Evolutionary conservation across 37 sponge, comb jelly and placozoan genomes (phyloP).

Genomic region (Corticium candelabrum): DNA sequence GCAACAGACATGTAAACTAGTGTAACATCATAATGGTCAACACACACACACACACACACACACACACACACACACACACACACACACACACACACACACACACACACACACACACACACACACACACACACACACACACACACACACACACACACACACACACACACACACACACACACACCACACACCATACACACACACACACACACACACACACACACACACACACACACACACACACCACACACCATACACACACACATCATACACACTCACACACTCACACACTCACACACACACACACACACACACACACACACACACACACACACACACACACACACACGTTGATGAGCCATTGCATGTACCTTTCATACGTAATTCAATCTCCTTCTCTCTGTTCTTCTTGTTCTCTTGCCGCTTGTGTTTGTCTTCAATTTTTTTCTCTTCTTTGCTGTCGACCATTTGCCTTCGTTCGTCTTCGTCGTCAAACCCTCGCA

Average conservation of each 20-base stretch:
- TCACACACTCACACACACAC: neutral
- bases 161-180: too few relatives aligned
- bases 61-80: slow-evolving; percentile 19
- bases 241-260: slow-evolving; percentile 3
- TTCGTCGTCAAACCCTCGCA: slow-evolving; percentile 13
- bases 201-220: slow-evolving; percentile 2
- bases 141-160: slow-evolving; percentile 21
- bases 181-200: neutral
- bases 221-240: slow-evolving; percentile 9
- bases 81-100: slow-evolving; percentile 26
- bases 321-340: neutral
- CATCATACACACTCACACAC: neutral
- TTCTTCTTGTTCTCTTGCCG: too few relatives aligned
- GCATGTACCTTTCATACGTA: too few relatives aligned
- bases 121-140: slow-evolving; percentile 13
- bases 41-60: slow-evolving; percentile 12
- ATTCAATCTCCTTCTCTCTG: too few relatives aligned
- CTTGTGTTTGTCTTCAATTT: neutral
- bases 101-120: slow-evolving; percentile 18
- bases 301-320: slow-evolving; percentile 1
- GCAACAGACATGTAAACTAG: neutral
- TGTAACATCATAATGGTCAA: neutral
- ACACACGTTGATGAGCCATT: neutral
- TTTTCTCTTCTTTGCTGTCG: neutral
- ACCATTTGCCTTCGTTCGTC: neutral